phyloP scores from a whole-genome alignment of 2,888 invertebrate species.

The Orchesellides sinensis region DNA sequence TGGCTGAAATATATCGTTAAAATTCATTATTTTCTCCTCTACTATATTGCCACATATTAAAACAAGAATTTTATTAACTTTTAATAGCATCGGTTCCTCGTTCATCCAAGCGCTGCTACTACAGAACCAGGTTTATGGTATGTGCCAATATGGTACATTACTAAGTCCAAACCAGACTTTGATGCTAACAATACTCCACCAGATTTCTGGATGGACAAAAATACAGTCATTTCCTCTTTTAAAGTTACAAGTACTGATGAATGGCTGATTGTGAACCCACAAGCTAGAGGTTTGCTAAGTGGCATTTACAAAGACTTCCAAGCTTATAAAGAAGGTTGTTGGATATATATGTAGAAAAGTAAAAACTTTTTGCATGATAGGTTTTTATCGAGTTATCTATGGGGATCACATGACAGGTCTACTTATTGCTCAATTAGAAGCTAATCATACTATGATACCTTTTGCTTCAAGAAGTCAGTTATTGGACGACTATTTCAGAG shows the following conservation, averaged over 20 bases:
- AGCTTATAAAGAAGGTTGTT: neutral
- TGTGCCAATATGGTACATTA: slow-evolving; percentile 60
- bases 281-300: slow-evolving; percentile 45
- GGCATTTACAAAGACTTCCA: neutral
- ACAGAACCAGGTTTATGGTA: slow-evolving; percentile 51
- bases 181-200: slow-evolving; percentile 9
- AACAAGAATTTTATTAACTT: no score
- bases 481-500: slow-evolving; percentile 57
- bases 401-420: slow-evolving; percentile 38
- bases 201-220: slow-evolving; percentile 26
- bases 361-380: neutral
- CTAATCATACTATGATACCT: slow-evolving; percentile 25
- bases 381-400: slow-evolving; percentile 65
- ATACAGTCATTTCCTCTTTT: slow-evolving; percentile 4
- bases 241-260: neutral
- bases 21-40: neutral
- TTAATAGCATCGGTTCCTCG: neutral
- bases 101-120: neutral
- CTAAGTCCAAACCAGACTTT: slow-evolving; percentile 31
- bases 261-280: slow-evolving; percentile 66
- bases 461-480: slow-evolving; percentile 44
- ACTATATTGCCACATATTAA: neutral
- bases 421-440: slow-evolving; percentile 28
- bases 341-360: neutral
- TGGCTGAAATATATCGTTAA: neutral